Conservation (phyloP, 2,113 vertebrate species). For the Peucedramus taeniatus region DNA sequence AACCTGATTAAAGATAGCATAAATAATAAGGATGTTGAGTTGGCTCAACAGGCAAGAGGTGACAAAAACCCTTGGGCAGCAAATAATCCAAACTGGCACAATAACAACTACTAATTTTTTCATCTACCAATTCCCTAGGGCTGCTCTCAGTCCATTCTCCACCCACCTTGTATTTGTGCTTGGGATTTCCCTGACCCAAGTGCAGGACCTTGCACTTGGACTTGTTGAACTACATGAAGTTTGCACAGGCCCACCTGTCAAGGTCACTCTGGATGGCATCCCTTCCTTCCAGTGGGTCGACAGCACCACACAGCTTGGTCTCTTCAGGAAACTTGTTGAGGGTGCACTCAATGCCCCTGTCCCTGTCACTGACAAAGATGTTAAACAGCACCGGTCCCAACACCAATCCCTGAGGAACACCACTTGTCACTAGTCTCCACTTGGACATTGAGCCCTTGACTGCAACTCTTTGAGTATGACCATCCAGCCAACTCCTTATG, state of each 20-base stretch:
- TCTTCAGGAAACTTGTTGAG: not conserved
- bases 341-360: not conserved
- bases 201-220: not conserved
- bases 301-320: not conserved
- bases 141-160: not conserved
- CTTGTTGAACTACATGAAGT: not conserved
- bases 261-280: not conserved
- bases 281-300: not conserved
- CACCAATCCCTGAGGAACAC: not conserved
- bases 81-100: not conserved
- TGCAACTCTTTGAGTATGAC: not conserved
- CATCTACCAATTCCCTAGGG: not conserved
- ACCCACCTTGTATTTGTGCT: not conserved
- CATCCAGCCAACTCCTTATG: not conserved
- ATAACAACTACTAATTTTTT: not conserved
- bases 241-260: not conserved
- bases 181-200: not conserved
- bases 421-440: not conserved
- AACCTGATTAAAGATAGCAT: not conserved
- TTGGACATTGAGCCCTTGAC: not conserved
- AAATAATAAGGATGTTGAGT: not conserved
- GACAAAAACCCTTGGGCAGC: not conserved
- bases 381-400: not conserved
- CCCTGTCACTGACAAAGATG: not conserved
- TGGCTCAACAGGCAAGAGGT: not conserved